Conservation (phyloP, 2,888 invertebrate species). For the Drosophila robusta region DNA sequence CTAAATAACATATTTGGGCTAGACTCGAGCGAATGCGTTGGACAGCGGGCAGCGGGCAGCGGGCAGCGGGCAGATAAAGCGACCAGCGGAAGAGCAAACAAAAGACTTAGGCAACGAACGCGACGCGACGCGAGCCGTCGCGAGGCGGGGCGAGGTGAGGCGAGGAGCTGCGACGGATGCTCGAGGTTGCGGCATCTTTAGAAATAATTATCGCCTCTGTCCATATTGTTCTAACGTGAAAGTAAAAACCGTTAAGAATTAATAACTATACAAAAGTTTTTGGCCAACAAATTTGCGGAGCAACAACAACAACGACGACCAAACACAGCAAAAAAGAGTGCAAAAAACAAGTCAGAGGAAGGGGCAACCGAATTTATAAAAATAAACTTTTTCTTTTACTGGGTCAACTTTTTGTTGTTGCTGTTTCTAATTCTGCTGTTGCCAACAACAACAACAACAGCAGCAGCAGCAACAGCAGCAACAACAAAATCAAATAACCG, state of each 20-base stretch:
- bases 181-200: conserved; percentile 58
- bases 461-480: conserved; percentile 16
- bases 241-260: conserved; percentile 81
- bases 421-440: conserved; percentile 48
- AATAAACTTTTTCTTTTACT: conserved; percentile 79
- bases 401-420: conserved; percentile 60
- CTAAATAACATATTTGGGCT: conserved; percentile 66
- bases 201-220: conserved; percentile 77
- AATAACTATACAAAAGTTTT: conserved; percentile 67
- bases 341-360: conserved; percentile 27
- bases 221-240: conserved; percentile 81
- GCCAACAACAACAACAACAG: conserved; percentile 19
- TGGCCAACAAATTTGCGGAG: conserved; percentile 50
- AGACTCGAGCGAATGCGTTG: background rate
- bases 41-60: background rate
- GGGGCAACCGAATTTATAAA: conserved; percentile 48
- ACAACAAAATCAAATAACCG: conserved; percentile 39
- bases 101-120: conserved; percentile 64
- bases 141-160: conserved; percentile 1
- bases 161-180: conserved; percentile 29
- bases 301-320: conserved; percentile 10
- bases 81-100: conserved; percentile 63
- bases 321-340: conserved; percentile 15
- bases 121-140: conserved; percentile 1
- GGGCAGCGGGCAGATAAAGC: conserved; percentile 23